Percentiles rank a stretch among this genome's conserved stretches.
Evolutionary conservation across 1,140 invertebrate genomes (phyloP).

Genomic region (Bombus vancouverensis): DNA sequence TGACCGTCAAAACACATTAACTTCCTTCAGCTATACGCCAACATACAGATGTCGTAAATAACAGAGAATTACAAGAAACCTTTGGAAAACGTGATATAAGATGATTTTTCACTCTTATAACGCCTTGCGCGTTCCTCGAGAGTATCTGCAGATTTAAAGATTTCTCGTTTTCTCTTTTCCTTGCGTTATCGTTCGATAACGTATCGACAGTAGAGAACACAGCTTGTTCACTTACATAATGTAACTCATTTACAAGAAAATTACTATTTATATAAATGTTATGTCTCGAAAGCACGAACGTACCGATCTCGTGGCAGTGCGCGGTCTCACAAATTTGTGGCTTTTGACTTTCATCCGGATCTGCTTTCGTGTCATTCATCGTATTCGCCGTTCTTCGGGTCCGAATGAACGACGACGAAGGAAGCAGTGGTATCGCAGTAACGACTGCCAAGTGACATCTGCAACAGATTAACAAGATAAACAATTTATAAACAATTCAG

Average conservation of each 20-base stretch:
- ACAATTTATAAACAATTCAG: neutral
- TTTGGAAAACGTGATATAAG: too few species aligned
- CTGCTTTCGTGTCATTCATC: neutral
- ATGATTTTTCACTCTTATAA: neutral
- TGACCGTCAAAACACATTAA: neutral
- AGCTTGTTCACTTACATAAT: neutral
- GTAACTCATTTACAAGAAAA: neutral
- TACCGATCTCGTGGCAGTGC: conserved; percentile 34
- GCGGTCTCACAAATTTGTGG: conserved; percentile 10
- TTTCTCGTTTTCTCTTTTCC: neutral
- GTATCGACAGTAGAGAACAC: neutral
- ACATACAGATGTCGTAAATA: neutral
- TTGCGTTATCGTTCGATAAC: neutral
- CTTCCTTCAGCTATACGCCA: neutral
- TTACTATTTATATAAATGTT: conserved; percentile 44
- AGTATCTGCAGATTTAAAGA: neutral
- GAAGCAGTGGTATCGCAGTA: neutral
- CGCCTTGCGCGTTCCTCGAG: neutral
- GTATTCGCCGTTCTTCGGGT: neutral
- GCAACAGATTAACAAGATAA: neutral
- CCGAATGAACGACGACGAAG: neutral
- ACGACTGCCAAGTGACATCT: conserved; percentile 23
- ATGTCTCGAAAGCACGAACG: neutral
- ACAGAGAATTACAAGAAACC: neutral
- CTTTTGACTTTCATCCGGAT: neutral